phyloP scores from a whole-genome alignment of 2,888 invertebrate genomes.

The Allygus modestus region DNA sequence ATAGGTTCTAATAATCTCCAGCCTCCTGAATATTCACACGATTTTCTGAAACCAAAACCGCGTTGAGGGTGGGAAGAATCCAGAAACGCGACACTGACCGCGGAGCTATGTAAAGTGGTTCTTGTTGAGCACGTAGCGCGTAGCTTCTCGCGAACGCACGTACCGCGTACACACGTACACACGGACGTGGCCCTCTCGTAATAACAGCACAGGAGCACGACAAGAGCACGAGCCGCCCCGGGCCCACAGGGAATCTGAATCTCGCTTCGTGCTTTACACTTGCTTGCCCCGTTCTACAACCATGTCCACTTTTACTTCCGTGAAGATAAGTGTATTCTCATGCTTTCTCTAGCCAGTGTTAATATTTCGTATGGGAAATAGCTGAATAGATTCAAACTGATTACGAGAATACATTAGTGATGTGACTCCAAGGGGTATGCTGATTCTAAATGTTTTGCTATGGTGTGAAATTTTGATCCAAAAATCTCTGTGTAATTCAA shows the following conservation, averaged over 20 bases:
- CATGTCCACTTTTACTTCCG: constrained; percentile 32
- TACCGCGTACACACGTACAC: neutral
- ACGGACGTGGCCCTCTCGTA: neutral
- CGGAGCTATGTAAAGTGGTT: constrained; percentile 33
- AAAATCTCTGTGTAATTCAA: too few species aligned
- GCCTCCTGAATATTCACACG: neutral
- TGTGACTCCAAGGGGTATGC: too few species aligned
- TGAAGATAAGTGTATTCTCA: constrained; percentile 8
- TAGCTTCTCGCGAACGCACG: constrained; percentile 10
- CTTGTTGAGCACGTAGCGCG: constrained; percentile 25
- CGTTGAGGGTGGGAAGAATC: neutral
- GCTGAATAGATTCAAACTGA: neutral
- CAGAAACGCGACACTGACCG: constrained; percentile 34
- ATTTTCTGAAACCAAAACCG: neutral
- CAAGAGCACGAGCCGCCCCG: neutral
- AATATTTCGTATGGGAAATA: neutral
- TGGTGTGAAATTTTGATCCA: too few species aligned
- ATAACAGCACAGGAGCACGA: neutral
- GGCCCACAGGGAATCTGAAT: neutral
- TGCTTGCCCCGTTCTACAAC: neutral
- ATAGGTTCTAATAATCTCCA: too few species aligned
- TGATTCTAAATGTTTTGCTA: too few species aligned
- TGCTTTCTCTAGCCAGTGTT: constrained; percentile 15
- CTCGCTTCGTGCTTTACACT: neutral
- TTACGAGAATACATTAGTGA: too few species aligned